Evolutionary conservation across 2,888 invertebrate species (phyloP).

Genomic region (Brachycybe producta): DNA sequence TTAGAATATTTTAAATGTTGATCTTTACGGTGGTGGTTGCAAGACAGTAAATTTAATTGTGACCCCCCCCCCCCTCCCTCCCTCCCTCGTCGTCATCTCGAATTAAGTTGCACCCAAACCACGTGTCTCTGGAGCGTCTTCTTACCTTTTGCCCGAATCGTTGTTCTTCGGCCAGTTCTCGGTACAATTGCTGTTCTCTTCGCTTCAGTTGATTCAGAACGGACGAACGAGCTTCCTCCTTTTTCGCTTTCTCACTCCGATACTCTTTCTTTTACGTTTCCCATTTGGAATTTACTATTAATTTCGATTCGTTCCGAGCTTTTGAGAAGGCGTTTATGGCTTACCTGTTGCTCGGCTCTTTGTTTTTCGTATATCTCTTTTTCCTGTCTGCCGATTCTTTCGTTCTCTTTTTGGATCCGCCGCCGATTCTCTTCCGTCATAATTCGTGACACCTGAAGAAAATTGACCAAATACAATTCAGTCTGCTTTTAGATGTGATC

Average conservation of each 20-base stretch:
- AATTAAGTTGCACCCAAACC: not conserved
- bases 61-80: no score
- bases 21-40: no score
- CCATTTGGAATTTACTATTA: not conserved
- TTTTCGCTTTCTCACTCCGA: not conserved
- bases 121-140: no score
- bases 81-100: no score
- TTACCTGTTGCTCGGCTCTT: not conserved
- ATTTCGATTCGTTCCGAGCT: not conserved
- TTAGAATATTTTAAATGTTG: no score
- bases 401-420: not conserved
- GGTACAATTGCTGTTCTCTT: slow-evolving; percentile 3
- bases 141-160: slow-evolving; percentile 2
- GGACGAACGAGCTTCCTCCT: not conserved
- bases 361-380: slow-evolving; percentile 3
- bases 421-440: slow-evolving; percentile 1
- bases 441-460: not conserved
- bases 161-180: slow-evolving; percentile 8
- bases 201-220: slow-evolving; percentile 1
- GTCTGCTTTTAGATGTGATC: not conserved
- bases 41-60: no score
- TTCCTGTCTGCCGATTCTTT: not conserved
- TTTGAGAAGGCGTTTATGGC: not conserved
- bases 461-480: not conserved
- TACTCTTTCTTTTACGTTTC: not conserved